Percentiles rank a stretch among this genome's conserved stretches.
Evolutionary conservation across 2,113 vertebrate species (phyloP).

Genomic region (Etia nguti): DNA sequence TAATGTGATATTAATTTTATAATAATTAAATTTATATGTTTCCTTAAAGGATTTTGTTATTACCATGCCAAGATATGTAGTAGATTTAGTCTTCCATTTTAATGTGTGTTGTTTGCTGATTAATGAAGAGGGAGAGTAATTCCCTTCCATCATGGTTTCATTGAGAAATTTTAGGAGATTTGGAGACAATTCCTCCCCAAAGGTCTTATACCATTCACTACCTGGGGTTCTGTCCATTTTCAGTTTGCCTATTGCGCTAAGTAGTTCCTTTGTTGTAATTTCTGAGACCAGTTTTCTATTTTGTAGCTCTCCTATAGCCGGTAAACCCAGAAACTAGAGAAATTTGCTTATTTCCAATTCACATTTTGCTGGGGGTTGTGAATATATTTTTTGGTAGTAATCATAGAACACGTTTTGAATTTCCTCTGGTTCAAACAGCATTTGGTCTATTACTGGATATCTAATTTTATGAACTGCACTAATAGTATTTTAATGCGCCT

Average conservation of each 20-base stretch:
- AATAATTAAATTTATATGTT: not conserved
- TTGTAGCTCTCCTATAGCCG: not conserved
- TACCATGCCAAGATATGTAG: not conserved
- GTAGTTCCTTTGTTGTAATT: not conserved
- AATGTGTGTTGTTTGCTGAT: not conserved
- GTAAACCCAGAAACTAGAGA: not conserved
- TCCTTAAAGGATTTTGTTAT: not conserved
- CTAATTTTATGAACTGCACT: not conserved
- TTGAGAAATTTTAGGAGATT: not conserved
- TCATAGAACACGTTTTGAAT: not conserved
- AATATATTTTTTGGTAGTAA: not conserved
- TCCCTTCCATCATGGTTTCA: not conserved
- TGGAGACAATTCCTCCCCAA: not conserved
- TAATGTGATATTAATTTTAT: not conserved
- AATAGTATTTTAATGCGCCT: not conserved
- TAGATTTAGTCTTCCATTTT: not conserved
- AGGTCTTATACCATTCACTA: not conserved
- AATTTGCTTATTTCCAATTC: not conserved
- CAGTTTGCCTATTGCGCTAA: not conserved
- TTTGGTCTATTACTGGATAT: not conserved
- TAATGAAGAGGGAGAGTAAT: not conserved
- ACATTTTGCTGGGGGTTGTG: not conserved
- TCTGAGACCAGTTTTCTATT: not conserved
- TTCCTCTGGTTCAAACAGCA: not conserved
- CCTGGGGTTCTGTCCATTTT: not conserved